Evolutionary conservation across 2,888 invertebrate genomes (phyloP), one percentile per base, ranked within the genome.

Genomic region (Sarcophaga carnaria): DNA sequence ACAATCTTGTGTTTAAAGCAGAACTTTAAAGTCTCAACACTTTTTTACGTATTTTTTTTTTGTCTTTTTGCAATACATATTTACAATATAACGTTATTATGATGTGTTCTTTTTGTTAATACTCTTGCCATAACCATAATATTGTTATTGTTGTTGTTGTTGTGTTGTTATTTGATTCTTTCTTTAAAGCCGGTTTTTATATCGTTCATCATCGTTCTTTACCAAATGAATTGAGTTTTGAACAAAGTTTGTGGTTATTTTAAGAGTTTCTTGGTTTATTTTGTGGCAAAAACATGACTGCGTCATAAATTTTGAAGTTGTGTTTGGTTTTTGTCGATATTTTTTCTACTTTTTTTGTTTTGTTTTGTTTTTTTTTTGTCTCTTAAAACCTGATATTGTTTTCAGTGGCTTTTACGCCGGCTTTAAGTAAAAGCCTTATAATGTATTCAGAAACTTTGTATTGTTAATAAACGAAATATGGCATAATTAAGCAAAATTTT

Each of bases 161-260:
- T 80, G 76, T 17, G 2, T 37, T 37, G 37, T 37, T 37, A 37
- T 37, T 37, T 37, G n/a, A 70, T 20, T 75, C 75, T 76, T 20
- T 75, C 75, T 76, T 66, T 12, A 71, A 85, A 86, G 86, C 86
- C 86, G 86, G 82, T 86, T 85, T 85, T 74, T 60, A 64, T 17
- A 72, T 62, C 47, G 20, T 49, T 59, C 70, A 54, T 60, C 25
- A 63, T 54, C 37, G 11, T 54, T 77, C 72, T 59, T 71, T 72
- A 37, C 77, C 70, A 64, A 81, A 70, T 81, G 81, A 11, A 20
- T 67, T 45, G 45, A 11, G 5, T 17, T 62, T 8, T 17, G 8
- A 27, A 37, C 17, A 45, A 54, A 14, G 54, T 54, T 54, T 76
- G 64, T 79, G 64, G 83, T 78, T 67, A 20, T 47, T 59, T 20